Base-by-base conservation (phyloP, 1,140 invertebrate genomes). In the Lethrus apterus region DNA sequence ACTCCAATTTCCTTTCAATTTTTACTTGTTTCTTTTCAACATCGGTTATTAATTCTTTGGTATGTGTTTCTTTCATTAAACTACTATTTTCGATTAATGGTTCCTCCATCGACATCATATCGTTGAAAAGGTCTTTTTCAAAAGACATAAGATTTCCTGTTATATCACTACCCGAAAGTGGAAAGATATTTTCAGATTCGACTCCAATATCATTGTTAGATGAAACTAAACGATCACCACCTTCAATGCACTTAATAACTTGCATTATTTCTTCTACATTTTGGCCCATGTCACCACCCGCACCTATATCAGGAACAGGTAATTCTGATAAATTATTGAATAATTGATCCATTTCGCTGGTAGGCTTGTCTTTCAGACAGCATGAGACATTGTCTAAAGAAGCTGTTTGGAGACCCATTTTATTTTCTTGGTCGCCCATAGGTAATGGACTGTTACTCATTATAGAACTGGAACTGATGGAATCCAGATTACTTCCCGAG, bases 1-100 rank as follows among this genome's bases (percentile, higher is more conserved):
- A 81, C 3, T 84, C 80, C 42, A 78, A 74, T 52, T 80, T 71
- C 14, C 81, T 70, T 54, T 84, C 78, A 18, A 84, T 67, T 30
- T 79, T 69, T 44, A 73, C 71, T 55, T 89, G 83, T 38, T 76
- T 63, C n/a, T 57, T 48, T 47, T 53, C 29, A 44, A 64, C 56
- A 46, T 70, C 68, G 14, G 66, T 64, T 20, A 74, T 58, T 26
- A 67, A 58, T 45, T 75, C 73, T 32, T 56, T 58, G 3, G 65
- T 59, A 32, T 62, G 58, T 13, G 57, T 56, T 44, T 69, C 60
- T 44, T 64, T 64, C 14, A 55, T 35, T 20, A 40, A 50, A 29
- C 59, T 51, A 18, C 62, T 61, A 4, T 58, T 54, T 14, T 57
- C 55, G 8, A 62, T 63, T 35, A 70, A 59, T 46, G 67, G 67